Evolutionary conservation across 2,797 vertebrate genomes (phyloP).

Genomic region (Furcifer pardalis): DNA sequence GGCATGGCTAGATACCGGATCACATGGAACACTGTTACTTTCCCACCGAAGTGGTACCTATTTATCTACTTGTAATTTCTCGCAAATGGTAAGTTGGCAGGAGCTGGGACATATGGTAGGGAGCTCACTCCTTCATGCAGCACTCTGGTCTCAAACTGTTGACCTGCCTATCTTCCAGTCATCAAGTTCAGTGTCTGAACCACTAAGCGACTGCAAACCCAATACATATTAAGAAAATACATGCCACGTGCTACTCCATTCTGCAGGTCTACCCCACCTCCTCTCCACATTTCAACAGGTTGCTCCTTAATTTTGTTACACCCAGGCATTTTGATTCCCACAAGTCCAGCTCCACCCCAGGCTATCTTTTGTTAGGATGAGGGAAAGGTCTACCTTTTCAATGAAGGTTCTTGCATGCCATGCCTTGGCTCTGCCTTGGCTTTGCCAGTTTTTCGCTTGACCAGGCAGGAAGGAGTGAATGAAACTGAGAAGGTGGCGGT

Average conservation of each 20-base stretch:
- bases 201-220: no score
- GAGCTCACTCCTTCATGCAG: no score
- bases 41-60: no score
- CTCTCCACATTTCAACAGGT: not conserved
- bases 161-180: no score
- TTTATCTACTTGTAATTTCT: no score
- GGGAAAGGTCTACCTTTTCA: not conserved
- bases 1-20: no score
- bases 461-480: slow-evolving; percentile 9
- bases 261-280: not conserved
- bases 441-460: not conserved
- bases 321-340: not conserved
- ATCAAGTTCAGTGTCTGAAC: no score
- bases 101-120: no score
- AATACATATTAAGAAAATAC: not conserved
- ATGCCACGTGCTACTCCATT: no score
- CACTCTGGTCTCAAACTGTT: no score
- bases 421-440: not conserved
- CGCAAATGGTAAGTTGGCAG: no score
- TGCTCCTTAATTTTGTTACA: not conserved
- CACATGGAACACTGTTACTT: no score
- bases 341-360: not conserved
- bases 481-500: not conserved
- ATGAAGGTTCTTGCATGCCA: not conserved
- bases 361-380: slow-evolving; percentile 12